Conservation (phyloP, 2,888 invertebrate genomes). For the Drosophila maculinotata region DNA sequence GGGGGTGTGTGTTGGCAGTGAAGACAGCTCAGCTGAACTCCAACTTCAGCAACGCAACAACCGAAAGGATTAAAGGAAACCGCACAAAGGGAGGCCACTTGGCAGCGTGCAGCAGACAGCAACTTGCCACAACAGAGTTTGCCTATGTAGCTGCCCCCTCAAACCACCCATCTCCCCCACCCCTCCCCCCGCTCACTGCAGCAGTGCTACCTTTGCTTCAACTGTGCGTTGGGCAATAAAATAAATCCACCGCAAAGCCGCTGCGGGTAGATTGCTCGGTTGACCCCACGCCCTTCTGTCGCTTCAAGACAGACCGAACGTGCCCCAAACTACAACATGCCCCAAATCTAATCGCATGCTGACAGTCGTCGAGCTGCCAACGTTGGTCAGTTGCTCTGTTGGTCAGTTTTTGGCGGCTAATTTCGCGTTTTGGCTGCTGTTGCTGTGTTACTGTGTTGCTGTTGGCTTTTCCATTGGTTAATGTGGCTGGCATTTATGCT, state of each 20-base stretch:
- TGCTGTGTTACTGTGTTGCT: conserved; percentile 6
- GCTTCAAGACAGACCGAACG: background rate
- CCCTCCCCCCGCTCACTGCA: background rate
- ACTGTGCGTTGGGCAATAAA: conserved; percentile 63
- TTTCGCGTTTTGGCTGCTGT: conserved; percentile 44
- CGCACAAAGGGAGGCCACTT: conserved; percentile 55
- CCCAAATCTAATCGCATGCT: conserved; percentile 35
- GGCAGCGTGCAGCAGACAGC: conserved; percentile 15
- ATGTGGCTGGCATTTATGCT: conserved; percentile 52
- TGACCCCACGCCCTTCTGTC: conserved; percentile 59
- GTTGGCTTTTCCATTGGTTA: conserved; percentile 38
- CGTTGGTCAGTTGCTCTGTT: conserved; percentile 11
- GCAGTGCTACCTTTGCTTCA: background rate
- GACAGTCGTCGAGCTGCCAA: conserved; percentile 35
- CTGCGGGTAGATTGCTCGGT: conserved; percentile 75
- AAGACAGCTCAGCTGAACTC: conserved; percentile 30
- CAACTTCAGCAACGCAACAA: conserved; percentile 25
- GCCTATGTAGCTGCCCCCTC: conserved; percentile 1
- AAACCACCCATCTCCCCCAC: background rate
- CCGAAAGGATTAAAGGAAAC: conserved; percentile 68
- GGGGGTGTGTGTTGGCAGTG: background rate
- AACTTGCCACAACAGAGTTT: conserved; percentile 11
- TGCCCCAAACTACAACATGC: background rate
- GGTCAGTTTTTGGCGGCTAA: conserved; percentile 55
- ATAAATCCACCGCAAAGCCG: conserved; percentile 79